phyloP scores from a whole-genome alignment of 2,888 invertebrate genomes.

The Spilarctia lutea region DNA sequence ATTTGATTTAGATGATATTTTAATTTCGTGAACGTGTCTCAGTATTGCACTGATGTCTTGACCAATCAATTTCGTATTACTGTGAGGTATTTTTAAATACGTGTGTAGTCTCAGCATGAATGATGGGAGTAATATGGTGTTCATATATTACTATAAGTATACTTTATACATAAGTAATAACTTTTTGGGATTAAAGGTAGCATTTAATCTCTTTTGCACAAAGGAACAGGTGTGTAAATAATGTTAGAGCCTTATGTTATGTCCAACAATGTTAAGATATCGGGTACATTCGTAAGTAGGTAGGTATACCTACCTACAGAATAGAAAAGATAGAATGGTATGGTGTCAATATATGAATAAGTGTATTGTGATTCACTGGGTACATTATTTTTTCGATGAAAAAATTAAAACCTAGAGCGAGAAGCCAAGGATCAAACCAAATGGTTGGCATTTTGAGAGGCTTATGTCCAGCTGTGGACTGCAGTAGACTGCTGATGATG shows the following conservation, averaged over 20 bases:
- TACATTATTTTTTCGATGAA: neutral
- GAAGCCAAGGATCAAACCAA: too few relatives aligned
- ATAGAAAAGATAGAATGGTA: too few relatives aligned
- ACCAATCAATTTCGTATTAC: slow-evolving; percentile 15
- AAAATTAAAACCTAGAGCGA: neutral
- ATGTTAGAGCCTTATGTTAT: neutral
- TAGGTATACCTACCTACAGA: too few relatives aligned
- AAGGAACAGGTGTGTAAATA: neutral
- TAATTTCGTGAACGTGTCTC: slow-evolving; percentile 43
- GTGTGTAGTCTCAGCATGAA: slow-evolving; percentile 5
- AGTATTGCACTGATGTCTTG: slow-evolving; percentile 21
- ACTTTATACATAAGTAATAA: neutral
- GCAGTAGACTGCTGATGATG: too few relatives aligned
- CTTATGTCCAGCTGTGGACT: too few relatives aligned
- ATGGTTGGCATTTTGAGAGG: too few relatives aligned
- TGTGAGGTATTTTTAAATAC: slow-evolving; percentile 3
- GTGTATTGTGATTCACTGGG: too few relatives aligned
- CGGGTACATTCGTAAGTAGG: neutral
- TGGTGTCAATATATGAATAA: neutral
- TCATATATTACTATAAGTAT: neutral
- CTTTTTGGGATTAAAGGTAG: neutral
- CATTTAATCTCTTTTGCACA: neutral
- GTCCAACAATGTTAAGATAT: neutral
- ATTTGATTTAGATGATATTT: slow-evolving; percentile 54
- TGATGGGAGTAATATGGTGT: neutral